phyloP scores from a whole-genome alignment of 2,113 vertebrate species.

The Cyanoderma ruficeps region DNA sequence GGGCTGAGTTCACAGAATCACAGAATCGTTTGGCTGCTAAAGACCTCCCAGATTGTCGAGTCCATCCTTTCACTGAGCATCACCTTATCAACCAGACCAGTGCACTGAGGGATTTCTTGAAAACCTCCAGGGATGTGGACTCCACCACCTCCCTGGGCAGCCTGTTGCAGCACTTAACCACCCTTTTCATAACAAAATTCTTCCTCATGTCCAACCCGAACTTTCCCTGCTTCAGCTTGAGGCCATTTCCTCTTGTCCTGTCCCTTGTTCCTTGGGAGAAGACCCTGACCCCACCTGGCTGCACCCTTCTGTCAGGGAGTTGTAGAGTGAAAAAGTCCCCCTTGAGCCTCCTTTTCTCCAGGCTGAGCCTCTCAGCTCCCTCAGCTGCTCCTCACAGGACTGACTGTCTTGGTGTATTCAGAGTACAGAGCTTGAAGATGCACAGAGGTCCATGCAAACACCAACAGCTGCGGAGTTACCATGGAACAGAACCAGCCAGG shows the following conservation, averaged over 20 bases:
- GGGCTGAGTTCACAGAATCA: background rate
- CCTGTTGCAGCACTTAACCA: background rate
- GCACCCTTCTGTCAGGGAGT: background rate
- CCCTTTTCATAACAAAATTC: background rate
- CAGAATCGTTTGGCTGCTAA: background rate
- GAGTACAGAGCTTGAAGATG: background rate
- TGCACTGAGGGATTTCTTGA: background rate
- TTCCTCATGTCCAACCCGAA: background rate
- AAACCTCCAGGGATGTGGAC: background rate
- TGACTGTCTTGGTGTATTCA: background rate
- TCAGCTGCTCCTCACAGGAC: background rate
- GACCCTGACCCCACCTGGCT: background rate
- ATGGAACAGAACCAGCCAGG: background rate
- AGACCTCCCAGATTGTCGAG: rapidly evolving
- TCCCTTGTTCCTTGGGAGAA: background rate
- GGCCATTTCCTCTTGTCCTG: background rate
- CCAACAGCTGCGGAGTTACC: background rate
- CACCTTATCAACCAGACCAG: background rate
- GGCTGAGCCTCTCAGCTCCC: background rate
- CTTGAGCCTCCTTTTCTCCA: background rate
- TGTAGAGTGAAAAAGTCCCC: background rate
- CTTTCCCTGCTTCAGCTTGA: background rate
- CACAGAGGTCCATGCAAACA: background rate
- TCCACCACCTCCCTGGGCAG: background rate
- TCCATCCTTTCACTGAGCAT: background rate